Conservation (phyloP, 1,140 invertebrate species). For the Saxidomus purpurata region DNA sequence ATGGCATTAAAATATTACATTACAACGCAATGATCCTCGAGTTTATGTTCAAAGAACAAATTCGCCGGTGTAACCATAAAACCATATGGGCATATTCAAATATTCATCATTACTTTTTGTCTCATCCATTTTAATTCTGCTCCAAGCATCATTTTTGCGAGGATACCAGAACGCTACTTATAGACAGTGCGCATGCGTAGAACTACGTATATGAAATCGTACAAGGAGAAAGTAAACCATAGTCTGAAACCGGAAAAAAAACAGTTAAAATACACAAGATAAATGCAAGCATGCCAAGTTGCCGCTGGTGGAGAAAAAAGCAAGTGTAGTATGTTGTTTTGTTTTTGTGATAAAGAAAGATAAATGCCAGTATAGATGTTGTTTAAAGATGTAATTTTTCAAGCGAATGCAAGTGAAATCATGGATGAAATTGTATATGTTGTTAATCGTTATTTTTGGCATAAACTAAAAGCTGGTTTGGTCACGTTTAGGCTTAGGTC, state of each 20-base stretch:
- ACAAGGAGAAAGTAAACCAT: too few species aligned
- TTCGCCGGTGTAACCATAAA: not conserved
- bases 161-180: too few species aligned
- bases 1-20: not conserved
- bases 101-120: not conserved
- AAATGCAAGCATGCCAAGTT: not conserved
- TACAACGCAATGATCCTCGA: not conserved
- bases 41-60: not conserved
- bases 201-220: too few species aligned
- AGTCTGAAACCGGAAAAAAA: too few species aligned
- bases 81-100: not conserved
- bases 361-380: slow-evolving; percentile 27
- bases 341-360: not conserved
- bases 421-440: not conserved
- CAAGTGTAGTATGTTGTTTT: not conserved
- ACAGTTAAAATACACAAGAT: too few species aligned
- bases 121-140: not conserved
- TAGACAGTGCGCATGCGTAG: too few species aligned
- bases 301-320: not conserved
- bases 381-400: not conserved
- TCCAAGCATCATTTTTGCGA: too few species aligned
- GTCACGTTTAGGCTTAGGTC: too few species aligned
- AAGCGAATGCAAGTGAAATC: not conserved
- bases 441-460: not conserved
- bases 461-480: slow-evolving; percentile 1